phyloP scores from a whole-genome alignment of 2,113 vertebrate species.

The Silurus glanis region DNA sequence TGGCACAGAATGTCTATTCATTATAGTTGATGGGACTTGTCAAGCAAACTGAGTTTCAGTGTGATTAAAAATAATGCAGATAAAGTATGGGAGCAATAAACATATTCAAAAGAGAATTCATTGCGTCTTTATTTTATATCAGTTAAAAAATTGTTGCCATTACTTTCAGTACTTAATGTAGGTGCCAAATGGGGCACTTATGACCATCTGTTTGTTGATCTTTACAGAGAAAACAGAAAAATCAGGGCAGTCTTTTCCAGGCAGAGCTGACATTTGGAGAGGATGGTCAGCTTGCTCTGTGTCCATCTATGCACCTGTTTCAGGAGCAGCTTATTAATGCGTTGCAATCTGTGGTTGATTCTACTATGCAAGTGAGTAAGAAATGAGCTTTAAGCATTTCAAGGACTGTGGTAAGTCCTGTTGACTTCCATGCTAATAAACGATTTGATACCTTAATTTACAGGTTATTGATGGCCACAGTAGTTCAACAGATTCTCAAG shows the following conservation, averaged over 20 bases:
- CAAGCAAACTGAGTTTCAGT: neutral
- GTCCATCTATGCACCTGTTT: slow-evolving; percentile 67
- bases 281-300: slow-evolving; percentile 57
- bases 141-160: neutral
- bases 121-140: neutral
- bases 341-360: slow-evolving; percentile 57
- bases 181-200: neutral
- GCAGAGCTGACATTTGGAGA: slow-evolving; percentile 67
- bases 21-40: no score
- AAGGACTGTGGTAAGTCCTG: neutral
- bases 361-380: slow-evolving; percentile 68
- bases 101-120: neutral
- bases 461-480: slow-evolving; percentile 68
- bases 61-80: neutral
- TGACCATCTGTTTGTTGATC: neutral
- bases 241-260: slow-evolving; percentile 62
- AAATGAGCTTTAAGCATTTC: neutral
- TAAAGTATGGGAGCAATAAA: neutral
- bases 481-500: slow-evolving; percentile 56
- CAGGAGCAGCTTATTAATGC: slow-evolving; percentile 60
- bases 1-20: no score
- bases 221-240: slow-evolving; percentile 55
- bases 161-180: neutral
- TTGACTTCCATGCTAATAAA: neutral
- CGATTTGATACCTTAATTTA: slow-evolving; percentile 10